Conservation (phyloP, 1,140 invertebrate genomes). For the Araneus ventricosus region DNA sequence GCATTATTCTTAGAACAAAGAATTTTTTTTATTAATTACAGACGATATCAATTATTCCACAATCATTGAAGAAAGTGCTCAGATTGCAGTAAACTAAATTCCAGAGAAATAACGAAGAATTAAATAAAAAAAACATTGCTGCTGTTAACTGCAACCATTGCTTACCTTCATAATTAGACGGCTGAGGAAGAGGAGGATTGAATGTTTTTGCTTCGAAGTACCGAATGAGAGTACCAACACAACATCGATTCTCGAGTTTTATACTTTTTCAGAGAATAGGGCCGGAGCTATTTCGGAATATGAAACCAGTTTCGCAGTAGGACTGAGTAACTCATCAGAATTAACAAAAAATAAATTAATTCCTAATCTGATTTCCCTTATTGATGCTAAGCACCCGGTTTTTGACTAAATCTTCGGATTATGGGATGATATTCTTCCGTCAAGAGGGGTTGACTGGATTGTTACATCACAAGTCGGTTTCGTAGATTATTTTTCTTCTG, state of each 20-base stretch:
- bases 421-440: neutral
- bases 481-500: neutral
- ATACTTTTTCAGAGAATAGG: neutral
- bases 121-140: neutral
- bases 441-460: neutral
- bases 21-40: too few relatives aligned
- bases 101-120: neutral
- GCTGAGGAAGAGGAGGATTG: neutral
- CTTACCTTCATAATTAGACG: conserved; percentile 6
- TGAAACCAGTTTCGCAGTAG: neutral
- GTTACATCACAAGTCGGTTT: neutral
- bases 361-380: neutral
- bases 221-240: neutral
- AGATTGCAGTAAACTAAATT: too few relatives aligned
- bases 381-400: neutral
- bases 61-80: too few relatives aligned
- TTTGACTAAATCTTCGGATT: neutral
- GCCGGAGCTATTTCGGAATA: neutral
- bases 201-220: conserved; percentile 16
- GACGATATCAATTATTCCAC: too few relatives aligned
- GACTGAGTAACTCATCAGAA: neutral
- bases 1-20: too few relatives aligned
- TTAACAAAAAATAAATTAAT: neutral
- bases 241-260: neutral
- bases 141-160: neutral